Percentiles rank a stretch among this genome's conserved stretches.
phyloP scores from a whole-genome alignment of 1,140 invertebrate species.

The honey bee (Apis mellifera) region DNA sequence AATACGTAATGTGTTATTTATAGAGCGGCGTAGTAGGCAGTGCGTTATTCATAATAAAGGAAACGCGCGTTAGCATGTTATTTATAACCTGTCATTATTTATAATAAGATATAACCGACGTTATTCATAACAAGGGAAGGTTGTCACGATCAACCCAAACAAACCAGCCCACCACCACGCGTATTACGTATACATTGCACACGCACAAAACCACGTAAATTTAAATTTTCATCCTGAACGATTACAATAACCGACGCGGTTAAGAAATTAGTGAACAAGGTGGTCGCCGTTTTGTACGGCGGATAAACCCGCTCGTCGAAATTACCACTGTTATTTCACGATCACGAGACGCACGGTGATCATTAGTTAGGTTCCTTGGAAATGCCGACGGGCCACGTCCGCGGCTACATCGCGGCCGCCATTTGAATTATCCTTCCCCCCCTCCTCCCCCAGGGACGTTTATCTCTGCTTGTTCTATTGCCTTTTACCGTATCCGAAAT shows the following conservation, averaged over 20 bases:
- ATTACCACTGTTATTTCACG: not conserved
- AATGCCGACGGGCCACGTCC: not conserved
- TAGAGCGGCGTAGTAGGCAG: not conserved
- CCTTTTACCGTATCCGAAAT: constrained; percentile 44
- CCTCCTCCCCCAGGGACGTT: not conserved
- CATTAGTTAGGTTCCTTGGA: constrained; percentile 9
- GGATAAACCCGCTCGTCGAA: not conserved
- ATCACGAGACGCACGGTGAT: not conserved
- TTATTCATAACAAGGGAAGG: too few species aligned
- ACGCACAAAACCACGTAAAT: too few species aligned
- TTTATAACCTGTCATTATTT: not conserved
- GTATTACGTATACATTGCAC: too few species aligned
- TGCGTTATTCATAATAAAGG: not conserved
- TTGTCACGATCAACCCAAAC: too few species aligned
- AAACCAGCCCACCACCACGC: too few species aligned
- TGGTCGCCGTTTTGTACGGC: too few species aligned
- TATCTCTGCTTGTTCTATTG: constrained; percentile 13
- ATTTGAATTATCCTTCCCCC: constrained; percentile 26
- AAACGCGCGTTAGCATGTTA: too few species aligned
- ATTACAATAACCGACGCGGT: too few species aligned
- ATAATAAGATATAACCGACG: not conserved
- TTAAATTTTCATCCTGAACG: too few species aligned
- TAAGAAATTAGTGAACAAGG: too few species aligned
- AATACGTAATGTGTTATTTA: not conserved
- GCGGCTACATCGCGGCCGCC: not conserved